A percentile compares a stretch with the other conserved stretches of the same genome.
Evolutionary conservation across 2,113 vertebrate genomes (phyloP).

Genomic region (Tamias sibiricus): DNA sequence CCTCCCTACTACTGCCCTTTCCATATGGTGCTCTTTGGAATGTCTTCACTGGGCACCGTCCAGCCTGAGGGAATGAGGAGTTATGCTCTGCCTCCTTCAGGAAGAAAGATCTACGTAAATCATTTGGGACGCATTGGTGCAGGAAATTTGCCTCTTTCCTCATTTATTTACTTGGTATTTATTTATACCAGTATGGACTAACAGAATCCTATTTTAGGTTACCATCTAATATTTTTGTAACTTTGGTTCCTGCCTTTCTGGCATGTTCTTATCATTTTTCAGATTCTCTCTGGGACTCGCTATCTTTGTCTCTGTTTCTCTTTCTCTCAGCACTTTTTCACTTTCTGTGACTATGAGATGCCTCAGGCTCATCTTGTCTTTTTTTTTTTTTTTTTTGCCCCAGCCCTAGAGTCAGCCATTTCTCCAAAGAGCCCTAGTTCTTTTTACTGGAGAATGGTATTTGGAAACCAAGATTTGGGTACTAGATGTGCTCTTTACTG

Average conservation of each 20-base stretch:
- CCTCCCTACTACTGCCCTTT: not conserved
- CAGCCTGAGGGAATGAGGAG: not conserved
- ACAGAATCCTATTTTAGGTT: not conserved
- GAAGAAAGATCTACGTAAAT: not conserved
- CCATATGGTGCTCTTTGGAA: not conserved
- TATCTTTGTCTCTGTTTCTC: fast-evolving
- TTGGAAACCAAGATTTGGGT: constrained; percentile 25
- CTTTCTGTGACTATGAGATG: not conserved
- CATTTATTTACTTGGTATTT: constrained; percentile 16
- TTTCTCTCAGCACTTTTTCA: not conserved
- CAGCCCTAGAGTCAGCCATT: not conserved
- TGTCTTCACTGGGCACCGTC: not conserved
- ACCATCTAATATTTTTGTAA: not conserved
- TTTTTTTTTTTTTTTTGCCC: not conserved
- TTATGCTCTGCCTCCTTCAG: not conserved
- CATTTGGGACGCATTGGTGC: constrained; percentile 12
- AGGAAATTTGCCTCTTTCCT: constrained; percentile 2
- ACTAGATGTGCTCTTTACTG: not conserved
- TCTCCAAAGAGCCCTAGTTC: not conserved
- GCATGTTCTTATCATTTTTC: not conserved
- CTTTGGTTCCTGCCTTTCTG: not conserved
- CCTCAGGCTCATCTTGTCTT: not conserved
- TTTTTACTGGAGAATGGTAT: not conserved
- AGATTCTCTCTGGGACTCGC: not conserved
- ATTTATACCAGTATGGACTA: not conserved